Percentiles rank a stretch among this genome's conserved stretches.
Evolutionary conservation across 35 echinoderm and acorn worm species (phyloP).

Genomic region (Ophioderma brevispina): DNA sequence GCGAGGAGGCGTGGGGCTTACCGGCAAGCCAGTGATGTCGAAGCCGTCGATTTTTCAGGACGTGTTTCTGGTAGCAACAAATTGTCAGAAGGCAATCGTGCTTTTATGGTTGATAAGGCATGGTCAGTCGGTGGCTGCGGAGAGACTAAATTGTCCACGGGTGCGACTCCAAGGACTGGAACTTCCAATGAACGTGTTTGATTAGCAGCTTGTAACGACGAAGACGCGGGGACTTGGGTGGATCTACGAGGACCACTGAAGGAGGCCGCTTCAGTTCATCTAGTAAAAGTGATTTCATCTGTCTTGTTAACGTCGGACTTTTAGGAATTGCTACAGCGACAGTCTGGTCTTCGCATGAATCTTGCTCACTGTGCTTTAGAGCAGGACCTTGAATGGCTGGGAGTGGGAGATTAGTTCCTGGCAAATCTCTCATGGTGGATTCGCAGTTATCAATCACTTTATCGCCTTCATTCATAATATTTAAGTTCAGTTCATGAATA

Average conservation of each 20-base stretch:
- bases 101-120: background rate
- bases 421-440: background rate
- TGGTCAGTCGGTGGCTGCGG: background rate
- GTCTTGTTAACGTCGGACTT: background rate
- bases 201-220: background rate
- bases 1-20: background rate
- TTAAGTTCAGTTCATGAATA: too few species aligned
- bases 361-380: too few species aligned
- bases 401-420: background rate
- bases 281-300: background rate
- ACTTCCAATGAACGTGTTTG: background rate
- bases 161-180: background rate
- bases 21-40: too few species aligned
- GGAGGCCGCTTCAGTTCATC: background rate
- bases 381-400: background rate
- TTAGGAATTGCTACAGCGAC: too few species aligned
- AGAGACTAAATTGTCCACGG: background rate
- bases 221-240: background rate
- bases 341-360: too few species aligned
- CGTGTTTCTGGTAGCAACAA: background rate
- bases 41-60: background rate
- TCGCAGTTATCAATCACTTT: too few species aligned
- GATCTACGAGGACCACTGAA: background rate
- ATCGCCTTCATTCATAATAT: too few species aligned
- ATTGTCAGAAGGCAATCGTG: background rate